Evolutionary conservation across 92 coral and sea anemone genomes (phyloP).

Genomic region (Porites lobata): DNA sequence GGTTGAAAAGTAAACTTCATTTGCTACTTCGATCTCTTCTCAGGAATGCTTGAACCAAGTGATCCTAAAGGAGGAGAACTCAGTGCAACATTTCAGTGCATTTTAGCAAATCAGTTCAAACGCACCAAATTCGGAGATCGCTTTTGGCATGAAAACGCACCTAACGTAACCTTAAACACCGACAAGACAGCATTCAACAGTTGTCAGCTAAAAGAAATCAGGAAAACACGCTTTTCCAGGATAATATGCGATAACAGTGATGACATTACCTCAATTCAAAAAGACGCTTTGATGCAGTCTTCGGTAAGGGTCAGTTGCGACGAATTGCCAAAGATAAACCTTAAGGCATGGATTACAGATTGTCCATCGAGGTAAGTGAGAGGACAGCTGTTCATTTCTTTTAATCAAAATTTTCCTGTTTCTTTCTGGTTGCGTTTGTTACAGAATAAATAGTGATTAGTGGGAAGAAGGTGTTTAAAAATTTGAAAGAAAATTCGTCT

Average conservation of each 20-base stretch:
- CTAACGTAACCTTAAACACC: not conserved
- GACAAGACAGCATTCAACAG: not conserved
- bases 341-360: too few relatives aligned
- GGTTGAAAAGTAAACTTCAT: not conserved
- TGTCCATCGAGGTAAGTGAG: not conserved
- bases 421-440: too few relatives aligned
- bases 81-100: slow-evolving; percentile 71
- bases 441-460: too few relatives aligned
- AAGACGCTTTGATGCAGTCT: not conserved
- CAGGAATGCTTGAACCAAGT: slow-evolving; percentile 2
- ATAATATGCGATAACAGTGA: slow-evolving; percentile 26
- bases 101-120: slow-evolving; percentile 61
- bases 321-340: too few relatives aligned
- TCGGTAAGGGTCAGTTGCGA: too few relatives aligned
- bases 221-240: slow-evolving; percentile 10
- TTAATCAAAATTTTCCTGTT: too few relatives aligned
- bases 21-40: not conserved
- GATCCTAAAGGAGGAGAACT: slow-evolving; percentile 15
- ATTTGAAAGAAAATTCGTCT: too few relatives aligned
- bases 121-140: slow-evolving; percentile 35
- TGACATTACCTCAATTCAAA: slow-evolving; percentile 6
- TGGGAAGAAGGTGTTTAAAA: too few relatives aligned
- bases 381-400: not conserved
- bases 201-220: slow-evolving; percentile 16
- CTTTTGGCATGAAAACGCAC: slow-evolving; percentile 19